Evolutionary conservation across 2,113 vertebrate genomes (phyloP), one percentile per base, ranked within the genome.

Genomic region (Hypomesus transpacificus): DNA sequence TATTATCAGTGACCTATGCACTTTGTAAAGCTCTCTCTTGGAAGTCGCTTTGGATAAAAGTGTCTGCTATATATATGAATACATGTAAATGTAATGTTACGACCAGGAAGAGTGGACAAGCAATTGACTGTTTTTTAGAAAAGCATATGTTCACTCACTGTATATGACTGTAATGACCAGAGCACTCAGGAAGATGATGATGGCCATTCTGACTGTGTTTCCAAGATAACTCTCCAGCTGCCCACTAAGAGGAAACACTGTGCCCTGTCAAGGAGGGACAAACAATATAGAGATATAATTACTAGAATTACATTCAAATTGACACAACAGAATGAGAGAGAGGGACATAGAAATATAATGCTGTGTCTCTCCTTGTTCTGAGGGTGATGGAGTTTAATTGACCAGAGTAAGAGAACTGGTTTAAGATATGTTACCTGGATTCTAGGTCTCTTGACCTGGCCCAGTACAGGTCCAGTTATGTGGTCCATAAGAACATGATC

Each of bases 151-250:
- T 34, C 31, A 76, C 76, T 73, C 28, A 86, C 84, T 71, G 68
- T 80, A 54, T 5, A 59, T 60, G 22, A 70, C 57, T 0, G 26
- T 69, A 60, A 86, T 75, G 60, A 84, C 60, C 68, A 83, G 39
- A 2, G 79, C 75, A 11, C 80, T 78, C 17, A 81, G 70, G 80
- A 86, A 83, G 82, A 80, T 2, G 77, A 84, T 75, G 69, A 80
- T 76, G 62, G 79, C 70, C 1, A 56, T 14, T 62, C 81, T 78
- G 66, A 83, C 2, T 28, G 85, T 85, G 81, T 80, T 76, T 75
- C 75, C 74, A 3, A 83, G 22, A 61, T 81, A 75, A 50, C 2
- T 62, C 52, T 60, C n/a, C 31, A 82, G 76, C 31, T 34, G 31
- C 31, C 31, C 31, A 34, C 7, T 4, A 34, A 34, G 31, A 34